Evolutionary conservation across 1,140 invertebrate genomes (phyloP), one percentile per base, ranked within the genome.

Genomic region (Asbolus verrucosus): DNA sequence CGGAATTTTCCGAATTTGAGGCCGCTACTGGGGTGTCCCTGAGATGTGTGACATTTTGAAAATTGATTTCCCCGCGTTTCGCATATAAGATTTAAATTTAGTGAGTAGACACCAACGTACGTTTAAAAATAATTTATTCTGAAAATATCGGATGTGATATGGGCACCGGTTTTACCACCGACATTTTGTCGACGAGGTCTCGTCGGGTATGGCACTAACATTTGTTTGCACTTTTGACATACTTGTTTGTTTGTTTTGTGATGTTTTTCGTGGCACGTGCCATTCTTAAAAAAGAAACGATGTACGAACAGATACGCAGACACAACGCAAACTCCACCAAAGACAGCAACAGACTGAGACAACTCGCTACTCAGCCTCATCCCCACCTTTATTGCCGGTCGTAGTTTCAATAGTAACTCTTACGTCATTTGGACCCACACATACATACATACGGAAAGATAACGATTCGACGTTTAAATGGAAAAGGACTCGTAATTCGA

Each of bases 331-430:
- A 63, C 39, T 19, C 14, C 18, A 16, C 27, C 16, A 24, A 15
- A 63, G 24, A 24, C 24, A 63, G 39, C 19, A 63, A 63, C 61
- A 41, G 24, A 63, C 61, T 63, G 61, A 62, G 60, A 39, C n/a
- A 9, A 39, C n/a, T n/a, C n/a, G 30, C 59, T 39, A 63, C 46
- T 39, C 33, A 39, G 18, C 60, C 14, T 60, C 16, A 36, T n/a
- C 31, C 33, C 33, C 61, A 24, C 39, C 61, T 24, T 4, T 3
- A 4, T 19, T 15, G 36, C 15, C 60, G 31, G 13, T 62, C 60
- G 60, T 63, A 63, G 61, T 41, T 63, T 63, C 61, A 63, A 63
- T 63, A 63, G 61, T 63, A 63, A 62, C 18, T 63, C 61, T 63
- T 63, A 63, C 61, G 61, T 63, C 61, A 63, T 39, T 16, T 13